Evolutionary conservation across 2,113 vertebrate genomes (phyloP), one percentile per base, ranked within the genome.

Genomic region (Oceanodroma tethys): DNA sequence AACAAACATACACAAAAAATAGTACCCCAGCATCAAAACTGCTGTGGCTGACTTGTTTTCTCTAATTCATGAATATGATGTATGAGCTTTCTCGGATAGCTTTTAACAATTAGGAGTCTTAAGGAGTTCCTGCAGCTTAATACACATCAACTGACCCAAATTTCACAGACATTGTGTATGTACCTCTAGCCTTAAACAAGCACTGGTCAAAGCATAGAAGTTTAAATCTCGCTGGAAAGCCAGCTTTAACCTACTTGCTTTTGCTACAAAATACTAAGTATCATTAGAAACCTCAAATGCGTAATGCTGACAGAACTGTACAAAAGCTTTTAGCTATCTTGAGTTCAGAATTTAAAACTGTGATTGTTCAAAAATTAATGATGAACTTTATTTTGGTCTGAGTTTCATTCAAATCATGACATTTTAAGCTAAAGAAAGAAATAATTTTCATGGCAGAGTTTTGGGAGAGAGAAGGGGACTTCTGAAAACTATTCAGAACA

Each of bases 251-350:
- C 16, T 32, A 7, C 52, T 62, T 58, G 30, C 45, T 62, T 89
- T 81, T 53, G 29, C 22, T 81, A 20, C 23, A 48, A 70, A 86
- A 52, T 27, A 30, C 4, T 34, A 50, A 36, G 21, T 45, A 12
- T 47, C 5, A 10, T 8, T 45, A 72, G 55, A 71, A 85, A 47
- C 17, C 11, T 59, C 29, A 29, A 66, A 71, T 40, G 10, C 0
- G 0, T 20, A 42, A 21, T 2, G 18, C 10, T 62, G 48, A 13
- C 25, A 47, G 71, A 90, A 15, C 10, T 0, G 0, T 17, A 11
- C 18, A 29, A 70, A 10, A 7, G 6, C 15, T 79, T 82, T 65
- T 40, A 60, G 16, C 23, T 38, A 6, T 9, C 22, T 6, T 48
- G 38, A n/a, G 56, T 19, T 67, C 18, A 59, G 42, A 50, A 80